Base-by-base conservation (phyloP, 2,113 vertebrate species). In the Sinocyclocheilus anophthalmus region DNA sequence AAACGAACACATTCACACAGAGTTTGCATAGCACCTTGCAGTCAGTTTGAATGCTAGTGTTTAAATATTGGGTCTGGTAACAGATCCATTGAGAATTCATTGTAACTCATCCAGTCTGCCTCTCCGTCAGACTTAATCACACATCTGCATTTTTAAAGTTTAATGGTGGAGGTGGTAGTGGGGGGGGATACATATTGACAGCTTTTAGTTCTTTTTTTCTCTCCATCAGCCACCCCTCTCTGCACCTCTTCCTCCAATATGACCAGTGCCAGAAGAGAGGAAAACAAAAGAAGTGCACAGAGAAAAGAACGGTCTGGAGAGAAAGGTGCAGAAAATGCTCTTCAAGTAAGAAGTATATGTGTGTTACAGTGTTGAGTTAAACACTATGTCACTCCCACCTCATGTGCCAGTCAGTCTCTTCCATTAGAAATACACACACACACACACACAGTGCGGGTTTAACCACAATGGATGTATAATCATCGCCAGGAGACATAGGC, bases 91-190 rank as follows among this genome's bases (percentile, higher is more conserved):
- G 88, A 89, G 91, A 85, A 85, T 88, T 88, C 84, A 88, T 86
- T 92, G 89, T 85, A 88, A 90, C 89, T 90, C 89, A 63, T 78
- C 67, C 65, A 37, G 37, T 86, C 88, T 85, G 89, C 85, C 89
- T 91, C 87, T 90, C 89, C 91, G 92, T 92, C 93, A 90, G 90
- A 88, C 84, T 91, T 91, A 92, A 92, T 91, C 85, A 86, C 91
- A 89, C 84, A 92, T 92, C 88, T 91, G 91, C 82, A 85, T 90
- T 90, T 94, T 94, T 94, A 93, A 94, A 94, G 81, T 93, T 95
- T 94, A 93, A 95, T 94, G 90, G 81, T 24, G 0, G 65, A 90
- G 88, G 88, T 85, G 89, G 86, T 85, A 88, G 88, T 83, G 45
- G 81, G 84, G 84, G 30, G 89, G 88, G 91, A 93, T 89, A 87